Percentiles rank a stretch among this genome's conserved stretches.
phyloP scores from a whole-genome alignment of 2,113 vertebrate species.

The Cyprinus carpio region DNA sequence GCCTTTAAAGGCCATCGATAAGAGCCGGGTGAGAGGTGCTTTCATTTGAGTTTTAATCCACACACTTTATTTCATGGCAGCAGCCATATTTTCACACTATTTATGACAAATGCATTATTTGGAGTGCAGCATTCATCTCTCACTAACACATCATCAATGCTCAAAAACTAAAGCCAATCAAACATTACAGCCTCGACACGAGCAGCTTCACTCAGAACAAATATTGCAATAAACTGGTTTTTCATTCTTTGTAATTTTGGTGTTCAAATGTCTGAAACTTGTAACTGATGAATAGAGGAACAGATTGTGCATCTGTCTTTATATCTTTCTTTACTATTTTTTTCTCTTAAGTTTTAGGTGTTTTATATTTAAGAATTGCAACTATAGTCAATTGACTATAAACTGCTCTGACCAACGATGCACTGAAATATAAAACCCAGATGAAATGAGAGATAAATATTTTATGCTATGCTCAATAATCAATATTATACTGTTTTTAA shows the following conservation, averaged over 20 bases:
- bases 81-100: conserved; percentile 68
- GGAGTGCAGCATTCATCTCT: no score
- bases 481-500: not conserved
- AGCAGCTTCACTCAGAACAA: not conserved
- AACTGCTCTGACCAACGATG: not conserved
- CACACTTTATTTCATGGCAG: conserved; percentile 76
- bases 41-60: conserved; percentile 81
- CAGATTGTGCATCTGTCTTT: not conserved
- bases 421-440: not conserved
- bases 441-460: not conserved
- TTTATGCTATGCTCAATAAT: not conserved
- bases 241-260: not conserved
- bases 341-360: not conserved
- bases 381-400: no score
- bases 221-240: not conserved
- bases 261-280: not conserved
- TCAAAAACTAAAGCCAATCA: not conserved
- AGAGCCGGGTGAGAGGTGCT: conserved; percentile 77
- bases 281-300: no score
- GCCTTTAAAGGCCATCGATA: conserved; percentile 80
- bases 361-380: no score
- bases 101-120: conserved; percentile 69
- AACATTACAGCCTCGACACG: not conserved
- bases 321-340: not conserved
- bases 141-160: not conserved